phyloP scores from a whole-genome alignment of 1,140 invertebrate genomes.

The Cherax destructor region DNA sequence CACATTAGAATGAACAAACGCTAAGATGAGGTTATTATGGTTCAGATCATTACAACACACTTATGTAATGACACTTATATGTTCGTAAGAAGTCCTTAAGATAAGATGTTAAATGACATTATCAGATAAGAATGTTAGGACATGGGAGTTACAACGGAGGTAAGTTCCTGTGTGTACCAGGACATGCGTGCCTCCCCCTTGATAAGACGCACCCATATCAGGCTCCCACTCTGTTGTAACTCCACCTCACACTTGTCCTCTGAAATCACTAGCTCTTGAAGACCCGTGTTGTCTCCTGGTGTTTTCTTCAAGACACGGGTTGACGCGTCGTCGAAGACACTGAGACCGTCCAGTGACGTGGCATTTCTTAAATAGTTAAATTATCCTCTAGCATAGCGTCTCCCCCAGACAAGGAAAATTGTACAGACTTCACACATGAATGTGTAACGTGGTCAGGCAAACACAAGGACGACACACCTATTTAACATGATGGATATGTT shows the following conservation, averaged over 20 bases:
- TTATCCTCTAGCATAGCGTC: background rate
- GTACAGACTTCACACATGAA: background rate
- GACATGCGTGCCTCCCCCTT: no score
- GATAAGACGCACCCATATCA: no score
- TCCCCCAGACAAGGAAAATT: background rate
- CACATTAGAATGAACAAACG: background rate
- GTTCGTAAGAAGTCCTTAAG: no score
- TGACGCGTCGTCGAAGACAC: background rate
- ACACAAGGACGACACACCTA: background rate
- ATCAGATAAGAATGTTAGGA: no score
- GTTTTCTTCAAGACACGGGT: background rate
- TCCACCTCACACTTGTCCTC: no score
- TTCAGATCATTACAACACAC: background rate
- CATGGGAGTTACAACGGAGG: no score
- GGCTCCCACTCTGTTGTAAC: no score
- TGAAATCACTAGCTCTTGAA: no score
- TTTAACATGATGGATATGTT: background rate
- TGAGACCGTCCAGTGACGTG: background rate
- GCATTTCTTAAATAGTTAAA: background rate
- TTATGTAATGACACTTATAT: no score
- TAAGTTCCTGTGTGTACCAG: no score
- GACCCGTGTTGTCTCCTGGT: no score
- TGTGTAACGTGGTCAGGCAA: background rate
- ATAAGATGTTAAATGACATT: no score
- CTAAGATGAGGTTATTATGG: background rate